Conservation (phyloP, 1,140 invertebrate genomes). For the Heliconius melpomene region DNA sequence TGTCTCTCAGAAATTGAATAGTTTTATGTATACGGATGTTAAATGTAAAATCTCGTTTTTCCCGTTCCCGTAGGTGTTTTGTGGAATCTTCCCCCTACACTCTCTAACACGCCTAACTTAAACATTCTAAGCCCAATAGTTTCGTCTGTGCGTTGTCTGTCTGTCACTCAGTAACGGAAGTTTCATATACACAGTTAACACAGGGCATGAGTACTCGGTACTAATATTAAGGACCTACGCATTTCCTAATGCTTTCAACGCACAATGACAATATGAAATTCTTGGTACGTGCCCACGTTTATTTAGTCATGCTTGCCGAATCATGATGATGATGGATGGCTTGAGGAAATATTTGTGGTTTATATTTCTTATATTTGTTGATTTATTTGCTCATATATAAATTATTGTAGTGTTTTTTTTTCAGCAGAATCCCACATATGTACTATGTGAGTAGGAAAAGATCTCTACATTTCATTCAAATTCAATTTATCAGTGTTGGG, state of each 20-base stretch:
- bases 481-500: too few relatives aligned
- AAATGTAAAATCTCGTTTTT: too few relatives aligned
- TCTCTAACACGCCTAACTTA: not conserved
- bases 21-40: too few relatives aligned
- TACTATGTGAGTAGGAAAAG: too few relatives aligned
- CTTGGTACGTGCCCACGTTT: conserved; percentile 30
- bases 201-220: not conserved
- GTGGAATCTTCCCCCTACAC: too few relatives aligned
- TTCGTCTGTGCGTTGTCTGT: too few relatives aligned
- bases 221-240: conserved; percentile 12
- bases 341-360: not conserved
- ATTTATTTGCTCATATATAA: not conserved
- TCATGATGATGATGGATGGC: conserved; percentile 11
- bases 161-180: not conserved
- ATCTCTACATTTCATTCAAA: too few relatives aligned
- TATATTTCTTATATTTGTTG: not conserved
- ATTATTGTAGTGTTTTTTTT: too few relatives aligned
- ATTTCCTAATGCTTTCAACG: conserved; percentile 19
- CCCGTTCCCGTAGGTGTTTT: too few relatives aligned
- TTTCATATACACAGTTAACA: not conserved
- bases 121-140: too few relatives aligned
- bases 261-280: conserved; percentile 24
- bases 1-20: too few relatives aligned
- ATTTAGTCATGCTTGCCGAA: conserved; percentile 4
- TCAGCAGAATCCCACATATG: too few relatives aligned